Percentiles rank a stretch among this genome's conserved stretches.
Evolutionary conservation across 2,797 vertebrate genomes (phyloP).

Genomic region (Micromesistius poutassou): DNA sequence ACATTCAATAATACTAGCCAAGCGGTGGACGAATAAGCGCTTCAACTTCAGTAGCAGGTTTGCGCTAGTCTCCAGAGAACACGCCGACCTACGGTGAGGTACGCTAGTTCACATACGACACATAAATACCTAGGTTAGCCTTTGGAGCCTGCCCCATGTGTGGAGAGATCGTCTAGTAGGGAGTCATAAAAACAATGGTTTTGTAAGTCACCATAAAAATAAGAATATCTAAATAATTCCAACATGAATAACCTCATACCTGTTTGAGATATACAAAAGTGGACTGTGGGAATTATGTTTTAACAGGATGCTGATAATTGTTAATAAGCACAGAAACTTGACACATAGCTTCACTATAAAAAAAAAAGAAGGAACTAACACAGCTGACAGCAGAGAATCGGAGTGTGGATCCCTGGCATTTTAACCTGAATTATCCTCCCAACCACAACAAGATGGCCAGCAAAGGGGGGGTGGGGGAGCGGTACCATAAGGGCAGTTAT

Average conservation of each 20-base stretch:
- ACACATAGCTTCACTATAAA: background rate
- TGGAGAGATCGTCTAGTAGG: background rate
- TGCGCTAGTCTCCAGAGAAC: background rate
- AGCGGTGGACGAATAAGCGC: background rate
- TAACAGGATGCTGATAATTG: background rate
- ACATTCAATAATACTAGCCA: background rate
- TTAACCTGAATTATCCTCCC: background rate
- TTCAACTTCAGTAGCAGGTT: conserved; percentile 1
- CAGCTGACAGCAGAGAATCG: background rate
- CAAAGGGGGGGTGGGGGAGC: background rate
- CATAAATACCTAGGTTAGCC: background rate
- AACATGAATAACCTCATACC: background rate
- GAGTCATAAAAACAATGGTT: background rate
- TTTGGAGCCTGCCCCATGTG: background rate
- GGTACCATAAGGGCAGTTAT: background rate
- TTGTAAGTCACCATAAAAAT: background rate
- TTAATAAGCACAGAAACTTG: background rate
- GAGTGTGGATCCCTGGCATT: background rate
- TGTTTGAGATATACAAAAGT: background rate
- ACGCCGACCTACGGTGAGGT: background rate
- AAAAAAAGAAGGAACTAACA: background rate
- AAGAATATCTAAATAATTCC: background rate
- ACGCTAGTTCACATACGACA: background rate
- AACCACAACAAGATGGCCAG: background rate
- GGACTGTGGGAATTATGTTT: background rate